Evolutionary conservation across 2,113 vertebrate genomes (phyloP), one percentile per base, ranked within the genome.

Genomic region (Stomatorhinus ivindoensis): DNA sequence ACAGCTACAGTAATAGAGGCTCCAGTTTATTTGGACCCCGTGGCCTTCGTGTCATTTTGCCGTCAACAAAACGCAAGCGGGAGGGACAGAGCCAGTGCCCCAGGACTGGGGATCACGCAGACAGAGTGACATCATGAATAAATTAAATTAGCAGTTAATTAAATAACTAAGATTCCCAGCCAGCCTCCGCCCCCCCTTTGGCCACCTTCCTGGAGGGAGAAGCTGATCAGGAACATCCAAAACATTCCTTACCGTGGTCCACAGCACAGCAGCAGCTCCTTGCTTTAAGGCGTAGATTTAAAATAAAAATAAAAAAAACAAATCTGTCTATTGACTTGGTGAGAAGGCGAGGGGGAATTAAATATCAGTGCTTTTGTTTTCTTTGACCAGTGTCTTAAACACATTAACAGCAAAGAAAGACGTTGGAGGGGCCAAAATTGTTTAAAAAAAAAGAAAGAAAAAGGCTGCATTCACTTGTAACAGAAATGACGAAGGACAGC

Each of bases 361-460:
- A 15, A 65, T 55, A 76, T 89, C 88, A 89, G 90, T 88, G 90
- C 89, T 89, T 73, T 61, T 88, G 85, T 48, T 42, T 80, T 86
- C 90, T 35, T 65, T 83, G 88, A 93, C 69, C 90, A 92, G 91
- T 89, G 88, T 92, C 65, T 90, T 90, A 88, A 89, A 91, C 89
- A 82, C 86, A 5, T 90, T 48, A 88, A 89, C 53, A 88, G 87
- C 86, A 15, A 88, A 73, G 7, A 24, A 27, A 73, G 21, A 13
- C 6, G 61, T 47, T 47, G 24, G 39, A 13, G 61, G 61, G 61
- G 61, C 44, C 44, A n/a, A 80, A 80, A 69, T 69, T 27, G 3
- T 80, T 42, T 2, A 39, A 42, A 42, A 42, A 39, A 76, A 17
- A 76, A 15, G 69, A 31, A 27, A 27, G 35, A 35, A 35, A 35